These are phyloP conservation scores for Protomyctophum bolini DNA, from an alignment of 2,113 vertebrate species.

Conservation along the genomic window DNA sequence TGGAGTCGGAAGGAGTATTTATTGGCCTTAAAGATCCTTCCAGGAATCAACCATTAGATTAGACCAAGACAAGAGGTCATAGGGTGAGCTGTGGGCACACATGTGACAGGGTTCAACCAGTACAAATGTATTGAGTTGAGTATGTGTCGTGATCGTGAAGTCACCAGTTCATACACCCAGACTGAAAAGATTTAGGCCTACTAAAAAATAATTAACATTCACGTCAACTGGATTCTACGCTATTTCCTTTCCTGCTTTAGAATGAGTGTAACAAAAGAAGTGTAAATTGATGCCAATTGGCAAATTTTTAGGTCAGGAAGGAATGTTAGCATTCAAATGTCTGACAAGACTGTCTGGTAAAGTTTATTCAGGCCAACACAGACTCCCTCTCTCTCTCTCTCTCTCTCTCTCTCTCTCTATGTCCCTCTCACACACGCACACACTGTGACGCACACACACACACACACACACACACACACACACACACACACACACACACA, in stretches of 20 bases:
- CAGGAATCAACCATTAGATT: too few relatives aligned
- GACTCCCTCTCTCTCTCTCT: background rate
- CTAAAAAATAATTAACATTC: background rate
- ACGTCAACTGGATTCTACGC: background rate
- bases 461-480: background rate
- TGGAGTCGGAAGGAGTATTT: too few relatives aligned
- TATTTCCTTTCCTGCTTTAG: background rate
- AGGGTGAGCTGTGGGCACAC: too few relatives aligned
- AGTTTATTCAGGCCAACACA: constrained; percentile 59
- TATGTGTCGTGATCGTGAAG: background rate
- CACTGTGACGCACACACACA: too few relatives aligned
- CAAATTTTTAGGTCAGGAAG: constrained; percentile 36
- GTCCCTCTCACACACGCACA: too few relatives aligned
- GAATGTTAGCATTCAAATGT: constrained; percentile 50
- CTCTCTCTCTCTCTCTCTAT: too few relatives aligned
- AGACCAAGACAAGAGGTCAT: too few relatives aligned
- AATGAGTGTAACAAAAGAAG: background rate
- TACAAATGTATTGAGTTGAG: too few relatives aligned
- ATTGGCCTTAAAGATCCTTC: too few relatives aligned
- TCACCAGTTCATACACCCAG: background rate
- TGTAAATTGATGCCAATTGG: background rate
- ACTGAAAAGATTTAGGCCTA: background rate
- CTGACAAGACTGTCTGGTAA: constrained; percentile 45
- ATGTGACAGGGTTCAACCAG: too few relatives aligned
- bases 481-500: constrained; percentile 13